These are phyloP conservation scores for Drosophila mauritiana DNA, from an alignment of 1,140 invertebrate species.

Conservation along the genomic window DNA sequence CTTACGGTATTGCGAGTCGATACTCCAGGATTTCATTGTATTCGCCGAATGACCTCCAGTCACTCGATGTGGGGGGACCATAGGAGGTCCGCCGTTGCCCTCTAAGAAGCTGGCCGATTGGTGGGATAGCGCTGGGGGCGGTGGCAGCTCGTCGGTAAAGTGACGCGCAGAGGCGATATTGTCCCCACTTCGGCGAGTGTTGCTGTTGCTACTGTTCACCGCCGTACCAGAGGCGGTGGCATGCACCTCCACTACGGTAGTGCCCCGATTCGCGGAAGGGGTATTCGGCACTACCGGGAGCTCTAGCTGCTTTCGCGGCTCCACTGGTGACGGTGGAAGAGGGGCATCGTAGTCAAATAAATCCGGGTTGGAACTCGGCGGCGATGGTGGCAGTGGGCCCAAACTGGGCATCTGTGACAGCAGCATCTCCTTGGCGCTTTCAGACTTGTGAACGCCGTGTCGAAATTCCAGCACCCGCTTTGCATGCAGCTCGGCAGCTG, in stretches of 20 bases:
- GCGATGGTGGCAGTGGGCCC: conserved; percentile 84
- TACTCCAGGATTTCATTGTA: conserved; percentile 91
- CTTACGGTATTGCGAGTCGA: conserved; percentile 90
- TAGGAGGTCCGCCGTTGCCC: conserved; percentile 83
- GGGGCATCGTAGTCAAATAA: conserved; percentile 87
- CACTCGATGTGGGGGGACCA: conserved; percentile 90
- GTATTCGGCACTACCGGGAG: conserved; percentile 89
- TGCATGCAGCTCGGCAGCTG: conserved; percentile 65
- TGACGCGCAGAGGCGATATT: conserved; percentile 71
- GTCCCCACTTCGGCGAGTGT: conserved; percentile 69
- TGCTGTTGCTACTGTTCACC: conserved; percentile 65
- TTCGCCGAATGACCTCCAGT: conserved; percentile 85
- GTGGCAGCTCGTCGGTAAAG: conserved; percentile 72
- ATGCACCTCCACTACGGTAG: conserved; percentile 72
- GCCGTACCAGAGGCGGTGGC: conserved; percentile 68
- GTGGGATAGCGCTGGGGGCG: conserved; percentile 67
- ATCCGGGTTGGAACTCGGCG: conserved; percentile 79
- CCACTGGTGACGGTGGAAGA: conserved; percentile 90
- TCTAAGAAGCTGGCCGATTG: conserved; percentile 50
- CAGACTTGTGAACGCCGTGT: conserved; percentile 88
- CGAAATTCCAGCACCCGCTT: conserved; percentile 81
- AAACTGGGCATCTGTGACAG: conserved; percentile 85
- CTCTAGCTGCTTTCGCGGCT: conserved; percentile 60
- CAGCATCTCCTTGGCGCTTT: conserved; percentile 89
- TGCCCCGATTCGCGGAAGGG: conserved; percentile 50